A percentile compares a stretch with the other conserved stretches of the same genome.
These are phyloP conservation scores for Drosophila bifasciata DNA, from an alignment of 1,140 invertebrate species.

Conservation along the genomic window DNA sequence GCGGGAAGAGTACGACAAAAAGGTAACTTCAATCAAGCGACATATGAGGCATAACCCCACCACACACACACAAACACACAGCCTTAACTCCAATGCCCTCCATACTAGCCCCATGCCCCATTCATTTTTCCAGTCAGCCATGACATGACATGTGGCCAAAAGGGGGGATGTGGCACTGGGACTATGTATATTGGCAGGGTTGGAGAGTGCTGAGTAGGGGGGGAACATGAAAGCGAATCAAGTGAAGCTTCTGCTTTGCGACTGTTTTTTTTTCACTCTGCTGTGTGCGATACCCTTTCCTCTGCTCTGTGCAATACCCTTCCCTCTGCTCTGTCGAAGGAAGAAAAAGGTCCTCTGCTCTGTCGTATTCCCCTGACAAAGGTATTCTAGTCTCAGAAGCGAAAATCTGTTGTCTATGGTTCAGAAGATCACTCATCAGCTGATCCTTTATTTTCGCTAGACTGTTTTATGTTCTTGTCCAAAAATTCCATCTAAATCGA, in stretches of 20 bases:
- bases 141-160: slow-evolving; percentile 51
- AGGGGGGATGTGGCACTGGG: neutral
- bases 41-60: slow-evolving; percentile 24
- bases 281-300: too few relatives aligned
- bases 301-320: too few relatives aligned
- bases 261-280: neutral
- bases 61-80: too few relatives aligned
- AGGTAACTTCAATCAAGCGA: slow-evolving; percentile 14
- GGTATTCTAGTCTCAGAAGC: too few relatives aligned
- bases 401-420: too few relatives aligned
- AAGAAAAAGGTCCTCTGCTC: too few relatives aligned
- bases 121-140: slow-evolving; percentile 23
- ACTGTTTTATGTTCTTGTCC: too few relatives aligned
- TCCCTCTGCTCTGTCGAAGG: too few relatives aligned
- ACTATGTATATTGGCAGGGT: neutral
- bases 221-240: slow-evolving; percentile 43
- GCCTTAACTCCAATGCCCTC: neutral
- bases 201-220: neutral
- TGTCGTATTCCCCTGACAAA: too few relatives aligned
- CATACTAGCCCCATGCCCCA: slow-evolving; percentile 19
- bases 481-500: too few relatives aligned
- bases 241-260: slow-evolving; percentile 25
- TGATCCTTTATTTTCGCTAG: too few relatives aligned
- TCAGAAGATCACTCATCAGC: too few relatives aligned
- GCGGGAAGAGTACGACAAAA: slow-evolving; percentile 43